These are phyloP conservation scores for Galerucella pusilla DNA, from an alignment of 2,888 invertebrate genomes.

Conservation along the genomic window DNA sequence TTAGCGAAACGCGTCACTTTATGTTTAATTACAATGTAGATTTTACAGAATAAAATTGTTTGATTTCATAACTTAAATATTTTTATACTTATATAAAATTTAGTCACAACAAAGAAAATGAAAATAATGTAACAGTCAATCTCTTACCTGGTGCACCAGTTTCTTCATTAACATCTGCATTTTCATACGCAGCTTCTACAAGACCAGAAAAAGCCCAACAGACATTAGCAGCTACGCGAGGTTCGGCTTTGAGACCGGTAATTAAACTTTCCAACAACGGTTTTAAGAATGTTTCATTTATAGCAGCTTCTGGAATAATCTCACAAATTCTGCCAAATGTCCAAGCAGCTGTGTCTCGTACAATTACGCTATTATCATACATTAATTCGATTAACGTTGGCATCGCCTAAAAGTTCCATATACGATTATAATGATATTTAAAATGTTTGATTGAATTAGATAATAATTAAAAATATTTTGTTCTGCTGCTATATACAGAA, in stretches of 20 bases:
- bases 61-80: too few species aligned
- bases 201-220: constrained; percentile 99
- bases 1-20: too few species aligned
- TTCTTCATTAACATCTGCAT: constrained; percentile 75
- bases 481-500: too few species aligned
- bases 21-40: too few species aligned
- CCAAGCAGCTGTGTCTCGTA: constrained; percentile 98
- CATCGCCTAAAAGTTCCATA: constrained; percentile 73
- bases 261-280: constrained; percentile 84
- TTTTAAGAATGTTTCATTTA: constrained; percentile 86
- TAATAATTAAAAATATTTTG: too few species aligned
- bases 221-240: constrained; percentile 96
- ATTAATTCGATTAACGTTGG: constrained; percentile 93
- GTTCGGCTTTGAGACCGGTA: constrained; percentile 90
- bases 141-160: constrained; percentile 55
- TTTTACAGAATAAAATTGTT: too few species aligned
- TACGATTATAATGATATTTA: too few species aligned
- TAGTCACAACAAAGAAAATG: too few species aligned
- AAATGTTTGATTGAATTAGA: too few species aligned
- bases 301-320: constrained; percentile 93
- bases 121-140: too few species aligned
- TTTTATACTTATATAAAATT: too few species aligned
- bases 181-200: constrained; percentile 96
- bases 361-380: constrained; percentile 93
- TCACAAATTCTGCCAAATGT: constrained; percentile 95